These are phyloP conservation scores for Gambusia yucatana DNA, from an alignment of 2,797 vertebrate genomes.

Conservation along the genomic window DNA sequence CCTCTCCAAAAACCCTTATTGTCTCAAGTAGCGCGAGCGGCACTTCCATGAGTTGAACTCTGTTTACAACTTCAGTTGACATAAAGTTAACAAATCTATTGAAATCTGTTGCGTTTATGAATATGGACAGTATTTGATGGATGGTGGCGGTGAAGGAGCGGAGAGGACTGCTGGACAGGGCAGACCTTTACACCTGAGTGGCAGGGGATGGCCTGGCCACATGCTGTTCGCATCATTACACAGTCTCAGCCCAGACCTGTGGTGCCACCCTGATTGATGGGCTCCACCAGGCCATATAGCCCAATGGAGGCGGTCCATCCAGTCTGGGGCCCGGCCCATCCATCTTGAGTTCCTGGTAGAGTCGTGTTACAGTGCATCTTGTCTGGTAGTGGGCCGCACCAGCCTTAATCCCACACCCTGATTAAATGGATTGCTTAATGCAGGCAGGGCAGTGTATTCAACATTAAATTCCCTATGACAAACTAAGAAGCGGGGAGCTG, in stretches of 20 bases:
- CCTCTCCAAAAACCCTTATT: background rate
- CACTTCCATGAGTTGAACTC: conserved; percentile 1
- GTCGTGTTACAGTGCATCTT: conserved; percentile 68
- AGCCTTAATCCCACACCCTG: conserved; percentile 70
- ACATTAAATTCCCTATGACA: conserved; percentile 62
- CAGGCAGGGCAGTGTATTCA: conserved; percentile 63
- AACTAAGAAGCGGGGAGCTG: conserved; percentile 39
- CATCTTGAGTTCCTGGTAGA: conserved; percentile 75
- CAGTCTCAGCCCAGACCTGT: conserved; percentile 80
- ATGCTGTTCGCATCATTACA: conserved; percentile 85
- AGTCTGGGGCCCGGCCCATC: conserved; percentile 70
- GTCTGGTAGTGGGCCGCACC: conserved; percentile 54
- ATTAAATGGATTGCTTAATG: conserved; percentile 72
- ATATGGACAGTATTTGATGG: conserved; percentile 71
- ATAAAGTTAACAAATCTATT: conserved; percentile 47
- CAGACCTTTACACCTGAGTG: conserved; percentile 80
- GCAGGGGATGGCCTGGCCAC: conserved; percentile 77
- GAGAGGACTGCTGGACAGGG: conserved; percentile 71
- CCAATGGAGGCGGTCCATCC: conserved; percentile 79
- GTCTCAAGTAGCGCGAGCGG: too few relatives aligned
- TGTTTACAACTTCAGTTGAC: conserved; percentile 26
- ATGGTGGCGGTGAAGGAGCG: conserved; percentile 59
- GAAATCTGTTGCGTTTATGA: conserved; percentile 60
- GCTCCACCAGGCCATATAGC: conserved; percentile 75
- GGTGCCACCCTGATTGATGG: conserved; percentile 83